These are phyloP conservation scores for Rallus crepitans DNA, from an alignment of 2,797 vertebrate species.

Conservation along the genomic window DNA sequence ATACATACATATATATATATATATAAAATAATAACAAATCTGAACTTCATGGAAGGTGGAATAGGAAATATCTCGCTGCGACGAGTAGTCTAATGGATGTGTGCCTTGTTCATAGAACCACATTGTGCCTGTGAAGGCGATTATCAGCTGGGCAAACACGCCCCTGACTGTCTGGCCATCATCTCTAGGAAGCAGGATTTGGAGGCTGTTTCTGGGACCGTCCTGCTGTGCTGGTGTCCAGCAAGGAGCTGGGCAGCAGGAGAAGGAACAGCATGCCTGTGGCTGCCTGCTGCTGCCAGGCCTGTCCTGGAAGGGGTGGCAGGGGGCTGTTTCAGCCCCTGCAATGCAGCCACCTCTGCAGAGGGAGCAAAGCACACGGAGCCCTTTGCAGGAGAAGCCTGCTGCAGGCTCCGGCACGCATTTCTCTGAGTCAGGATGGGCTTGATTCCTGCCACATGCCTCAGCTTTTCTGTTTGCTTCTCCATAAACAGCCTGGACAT, in stretches of 20 bases:
- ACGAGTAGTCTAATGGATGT: not conserved
- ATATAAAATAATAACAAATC: no score
- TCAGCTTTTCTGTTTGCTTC: not conserved
- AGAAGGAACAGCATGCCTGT: not conserved
- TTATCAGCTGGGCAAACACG: not conserved
- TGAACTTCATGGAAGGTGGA: not conserved
- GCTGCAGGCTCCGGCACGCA: not conserved
- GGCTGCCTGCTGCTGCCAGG: not conserved
- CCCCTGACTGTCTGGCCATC: not conserved
- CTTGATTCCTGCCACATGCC: not conserved
- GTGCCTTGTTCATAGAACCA: not conserved
- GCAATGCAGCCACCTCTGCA: fast-evolving
- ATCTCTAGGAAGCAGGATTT: not conserved
- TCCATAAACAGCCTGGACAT: not conserved
- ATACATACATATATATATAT: no score
- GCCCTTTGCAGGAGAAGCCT: not conserved
- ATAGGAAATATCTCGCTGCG: slow-evolving; percentile 18
- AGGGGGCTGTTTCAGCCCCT: fast-evolving
- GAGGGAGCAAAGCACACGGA: fast-evolving
- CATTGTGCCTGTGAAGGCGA: not conserved
- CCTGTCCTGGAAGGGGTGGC: not conserved
- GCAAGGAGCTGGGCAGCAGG: no score
- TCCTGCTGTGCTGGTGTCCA: not conserved
- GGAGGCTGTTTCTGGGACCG: not conserved
- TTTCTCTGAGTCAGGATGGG: not conserved